Evolutionary conservation across 2,113 vertebrate genomes (phyloP).

Genomic region (Vicugna pacos): DNA sequence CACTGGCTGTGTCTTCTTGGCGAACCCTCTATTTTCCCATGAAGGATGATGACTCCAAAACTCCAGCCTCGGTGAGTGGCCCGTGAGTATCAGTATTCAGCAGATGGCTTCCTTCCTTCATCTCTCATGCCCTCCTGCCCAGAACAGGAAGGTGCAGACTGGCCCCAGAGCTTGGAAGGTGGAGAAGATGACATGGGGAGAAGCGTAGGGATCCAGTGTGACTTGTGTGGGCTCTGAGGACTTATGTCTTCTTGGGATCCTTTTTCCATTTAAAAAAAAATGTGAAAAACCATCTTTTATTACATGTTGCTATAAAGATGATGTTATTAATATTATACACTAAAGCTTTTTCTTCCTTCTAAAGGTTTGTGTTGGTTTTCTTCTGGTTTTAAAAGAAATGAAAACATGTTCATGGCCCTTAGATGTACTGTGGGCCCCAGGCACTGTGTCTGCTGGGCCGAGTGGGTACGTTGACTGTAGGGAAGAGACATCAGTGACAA

Average conservation of each 20-base stretch:
- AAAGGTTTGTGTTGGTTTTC: neutral
- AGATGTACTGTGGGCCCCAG: neutral
- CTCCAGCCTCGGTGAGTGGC: neutral
- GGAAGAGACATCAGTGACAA: neutral
- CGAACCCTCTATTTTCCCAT: neutral
- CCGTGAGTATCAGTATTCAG: rapidly evolving
- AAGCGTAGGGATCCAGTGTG: rapidly evolving
- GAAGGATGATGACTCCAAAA: rapidly evolving
- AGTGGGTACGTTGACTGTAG: neutral
- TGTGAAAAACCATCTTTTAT: neutral
- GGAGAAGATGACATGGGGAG: neutral
- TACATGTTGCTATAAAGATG: neutral
- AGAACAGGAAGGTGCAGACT: neutral
- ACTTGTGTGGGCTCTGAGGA: neutral
- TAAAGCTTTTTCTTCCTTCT: neutral
- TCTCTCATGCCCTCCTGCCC: neutral
- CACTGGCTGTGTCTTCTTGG: neutral
- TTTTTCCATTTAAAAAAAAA: neutral
- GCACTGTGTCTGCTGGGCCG: neutral
- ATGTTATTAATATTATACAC: neutral
- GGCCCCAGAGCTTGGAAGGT: neutral
- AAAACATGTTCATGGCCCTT: neutral
- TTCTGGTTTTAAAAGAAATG: neutral
- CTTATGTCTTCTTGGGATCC: neutral
- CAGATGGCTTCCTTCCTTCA: neutral